Conservation (phyloP, 2,888 invertebrate genomes). For the Drosophila koepferae region DNA sequence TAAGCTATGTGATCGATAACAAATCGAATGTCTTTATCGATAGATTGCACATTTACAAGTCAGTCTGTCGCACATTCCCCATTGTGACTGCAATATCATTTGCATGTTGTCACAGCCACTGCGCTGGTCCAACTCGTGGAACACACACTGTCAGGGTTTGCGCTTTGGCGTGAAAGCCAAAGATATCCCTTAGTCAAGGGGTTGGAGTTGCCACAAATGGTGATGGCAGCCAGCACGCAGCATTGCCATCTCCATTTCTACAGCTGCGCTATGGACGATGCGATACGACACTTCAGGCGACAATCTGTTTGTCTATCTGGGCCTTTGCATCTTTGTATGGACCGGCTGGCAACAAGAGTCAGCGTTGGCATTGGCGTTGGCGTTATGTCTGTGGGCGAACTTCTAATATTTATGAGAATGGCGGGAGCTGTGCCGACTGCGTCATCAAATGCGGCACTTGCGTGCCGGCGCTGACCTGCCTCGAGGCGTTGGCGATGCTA, state of each 20-base stretch:
- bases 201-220: conserved; percentile 13
- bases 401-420: conserved; percentile 74
- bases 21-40: background rate
- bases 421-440: conserved; percentile 9
- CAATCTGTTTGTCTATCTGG: conserved; percentile 78
- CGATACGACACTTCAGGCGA: conserved; percentile 66
- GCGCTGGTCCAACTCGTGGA: conserved; percentile 20
- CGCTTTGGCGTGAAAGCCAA: background rate
- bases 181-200: conserved; percentile 9
- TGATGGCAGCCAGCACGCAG: background rate
- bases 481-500: conserved; percentile 28
- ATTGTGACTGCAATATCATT: conserved; percentile 6
- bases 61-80: background rate
- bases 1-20: background rate
- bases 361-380: conserved; percentile 14
- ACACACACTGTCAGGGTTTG: background rate
- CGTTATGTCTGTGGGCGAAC: conserved; percentile 46
- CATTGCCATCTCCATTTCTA: conserved; percentile 22
- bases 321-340: conserved; percentile 61
- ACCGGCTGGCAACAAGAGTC: background rate
- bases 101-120: conserved; percentile 9
- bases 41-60: background rate
- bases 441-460: conserved; percentile 23
- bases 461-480: conserved; percentile 42
- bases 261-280: conserved; percentile 23